Evolutionary conservation across 2,888 invertebrate genomes (phyloP).

Genomic region (Sialis fuliginosa): DNA sequence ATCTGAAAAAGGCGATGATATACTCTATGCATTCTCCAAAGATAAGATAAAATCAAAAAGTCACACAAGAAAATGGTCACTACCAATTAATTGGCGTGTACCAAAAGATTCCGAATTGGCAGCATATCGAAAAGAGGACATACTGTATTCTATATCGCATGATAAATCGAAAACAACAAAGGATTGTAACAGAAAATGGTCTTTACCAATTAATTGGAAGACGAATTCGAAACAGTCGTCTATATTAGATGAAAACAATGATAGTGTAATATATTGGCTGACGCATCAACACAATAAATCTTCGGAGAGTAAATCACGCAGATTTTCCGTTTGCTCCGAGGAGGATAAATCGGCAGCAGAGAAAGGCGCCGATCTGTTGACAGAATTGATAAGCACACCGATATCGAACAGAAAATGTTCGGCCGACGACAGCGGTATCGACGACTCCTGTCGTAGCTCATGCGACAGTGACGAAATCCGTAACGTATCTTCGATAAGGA

Average conservation of each 20-base stretch:
- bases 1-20: slow-evolving; percentile 2
- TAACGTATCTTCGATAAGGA: not conserved
- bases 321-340: not conserved
- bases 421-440: slow-evolving; percentile 4
- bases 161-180: slow-evolving; percentile 7
- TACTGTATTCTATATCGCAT: slow-evolving; percentile 3
- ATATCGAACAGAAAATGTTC: not conserved
- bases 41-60: slow-evolving; percentile 1
- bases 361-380: not conserved
- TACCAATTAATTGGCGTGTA: slow-evolving; percentile 4
- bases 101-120: not conserved
- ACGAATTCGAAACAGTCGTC: not conserved
- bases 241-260: slow-evolving; percentile 3
- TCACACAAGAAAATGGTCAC: slow-evolving; percentile 3
- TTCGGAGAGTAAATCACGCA: slow-evolving; percentile 1
- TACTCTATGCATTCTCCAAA: slow-evolving; percentile 2
- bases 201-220: slow-evolving; percentile 4
- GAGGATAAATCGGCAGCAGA: not conserved
- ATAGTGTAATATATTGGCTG: slow-evolving; percentile 4
- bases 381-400: not conserved
- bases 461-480: slow-evolving; percentile 5
- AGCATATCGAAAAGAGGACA: slow-evolving; percentile 3
- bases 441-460: slow-evolving; percentile 5
- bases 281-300: slow-evolving; percentile 2
- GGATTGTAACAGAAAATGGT: slow-evolving; percentile 14